Evolutionary conservation across 64 coral and sea anemone genomes (phyloP).

Genomic region (Stichodactyla mertensii): DNA sequence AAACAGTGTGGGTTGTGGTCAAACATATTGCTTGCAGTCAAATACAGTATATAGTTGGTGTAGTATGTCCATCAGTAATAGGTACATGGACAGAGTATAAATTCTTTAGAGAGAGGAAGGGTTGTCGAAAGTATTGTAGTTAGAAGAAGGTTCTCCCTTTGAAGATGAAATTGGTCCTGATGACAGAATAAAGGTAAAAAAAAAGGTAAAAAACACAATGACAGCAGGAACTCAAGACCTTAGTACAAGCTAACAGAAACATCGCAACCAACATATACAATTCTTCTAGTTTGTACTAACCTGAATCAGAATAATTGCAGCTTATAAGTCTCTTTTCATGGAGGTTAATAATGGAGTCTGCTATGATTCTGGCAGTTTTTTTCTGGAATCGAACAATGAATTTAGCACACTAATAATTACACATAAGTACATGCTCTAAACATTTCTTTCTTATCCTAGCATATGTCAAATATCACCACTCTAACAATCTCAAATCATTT

Average conservation of each 20-base stretch:
- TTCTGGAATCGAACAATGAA: constrained; percentile 44
- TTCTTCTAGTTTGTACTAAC: not conserved
- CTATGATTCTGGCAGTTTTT: constrained; percentile 85
- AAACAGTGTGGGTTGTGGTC: no score
- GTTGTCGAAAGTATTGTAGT: constrained; percentile 22
- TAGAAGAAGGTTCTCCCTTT: constrained; percentile 2
- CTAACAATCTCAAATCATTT: no score
- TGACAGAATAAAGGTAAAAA: not conserved
- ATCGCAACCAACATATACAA: no score
- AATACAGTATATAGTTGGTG: no score
- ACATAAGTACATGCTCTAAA: not conserved
- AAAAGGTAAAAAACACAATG: not conserved
- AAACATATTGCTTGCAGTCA: no score
- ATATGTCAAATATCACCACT: no score
- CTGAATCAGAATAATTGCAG: constrained; percentile 72
- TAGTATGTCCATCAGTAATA: no score
- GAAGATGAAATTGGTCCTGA: not conserved
- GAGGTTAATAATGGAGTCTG: constrained; percentile 94
- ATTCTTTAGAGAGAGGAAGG: not conserved
- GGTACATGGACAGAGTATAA: no score
- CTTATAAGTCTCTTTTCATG: constrained; percentile 57
- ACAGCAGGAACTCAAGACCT: no score
- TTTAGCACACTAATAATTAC: not conserved
- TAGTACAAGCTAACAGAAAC: no score
- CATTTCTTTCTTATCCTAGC: no score